A percentile compares a stretch with the other conserved stretches of the same genome.
These are phyloP conservation scores for Cydia amplana DNA, from an alignment of 1,140 invertebrate genomes.

Conservation along the genomic window DNA sequence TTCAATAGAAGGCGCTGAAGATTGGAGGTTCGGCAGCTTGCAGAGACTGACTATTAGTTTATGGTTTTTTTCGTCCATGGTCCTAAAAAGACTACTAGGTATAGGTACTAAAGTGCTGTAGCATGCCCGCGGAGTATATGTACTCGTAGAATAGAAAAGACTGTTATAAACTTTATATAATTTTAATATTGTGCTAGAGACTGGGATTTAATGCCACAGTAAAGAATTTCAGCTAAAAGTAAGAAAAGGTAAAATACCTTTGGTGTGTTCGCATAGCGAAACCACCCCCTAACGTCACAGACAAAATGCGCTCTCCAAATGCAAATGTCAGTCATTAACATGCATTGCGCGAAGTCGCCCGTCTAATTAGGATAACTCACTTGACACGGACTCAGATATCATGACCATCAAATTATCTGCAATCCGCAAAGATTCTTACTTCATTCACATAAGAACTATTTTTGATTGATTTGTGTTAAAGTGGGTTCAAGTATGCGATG, in stretches of 20 bases:
- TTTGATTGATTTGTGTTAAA: not conserved
- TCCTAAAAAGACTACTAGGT: no score
- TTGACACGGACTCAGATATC: slow-evolving; percentile 56
- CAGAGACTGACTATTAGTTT: no score
- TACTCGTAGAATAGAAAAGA: no score
- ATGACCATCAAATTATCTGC: slow-evolving; percentile 36
- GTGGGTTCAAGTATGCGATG: not conserved
- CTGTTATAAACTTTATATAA: no score
- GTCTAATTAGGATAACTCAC: slow-evolving; percentile 71
- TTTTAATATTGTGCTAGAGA: not conserved
- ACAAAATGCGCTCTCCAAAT: slow-evolving; percentile 42
- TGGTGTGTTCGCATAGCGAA: slow-evolving; percentile 35
- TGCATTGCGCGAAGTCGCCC: slow-evolving; percentile 69
- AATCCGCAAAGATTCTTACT: not conserved
- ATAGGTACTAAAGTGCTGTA: no score
- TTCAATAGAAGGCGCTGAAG: no score
- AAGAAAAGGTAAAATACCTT: not conserved
- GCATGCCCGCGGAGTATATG: no score
- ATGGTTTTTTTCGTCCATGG: no score
- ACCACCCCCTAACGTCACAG: slow-evolving; percentile 25
- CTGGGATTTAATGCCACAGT: no score
- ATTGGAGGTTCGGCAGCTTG: no score
- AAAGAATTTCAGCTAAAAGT: not conserved
- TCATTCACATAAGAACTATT: not conserved
- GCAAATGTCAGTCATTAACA: slow-evolving; percentile 76